Base-by-base conservation (phyloP, 1,140 invertebrate species). In the Drosophila tani region DNA sequence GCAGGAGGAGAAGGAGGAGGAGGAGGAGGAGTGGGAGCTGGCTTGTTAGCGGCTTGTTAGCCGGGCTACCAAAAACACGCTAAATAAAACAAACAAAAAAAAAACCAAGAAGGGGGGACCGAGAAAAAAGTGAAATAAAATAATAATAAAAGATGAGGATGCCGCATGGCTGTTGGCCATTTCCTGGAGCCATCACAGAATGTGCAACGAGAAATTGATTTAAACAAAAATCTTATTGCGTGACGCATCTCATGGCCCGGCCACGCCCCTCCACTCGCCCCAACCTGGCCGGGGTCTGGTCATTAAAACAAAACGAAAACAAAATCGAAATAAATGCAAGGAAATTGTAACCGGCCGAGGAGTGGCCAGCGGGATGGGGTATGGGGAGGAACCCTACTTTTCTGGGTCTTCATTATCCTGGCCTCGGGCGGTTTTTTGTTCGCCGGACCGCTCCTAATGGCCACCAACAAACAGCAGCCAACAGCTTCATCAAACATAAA, bases 401-500 rank as follows among this genome's bases (percentile, higher is more conserved):
- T 57, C 51, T 63, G 67, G 76, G 65, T 82, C 81, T 87, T 83
- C 84, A 87, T 87, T 88, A 88, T 88, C 84, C 84, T 87, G 83
- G 75, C 79, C 68, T 19, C 53, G 53, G 66, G 75, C 76, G n/a
- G 27, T 68, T 77, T 47, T 50, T 46, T 60, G 73, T 62, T 80
- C 38, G 67, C 66, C 66, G 66, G 74, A 66, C 78, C 78, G 74
- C 82, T 80, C 82, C 82, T 85, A 85, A 85, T 87, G 84, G 84
- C 84, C 84, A 87, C 81, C 84, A 87, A 87, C 81, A 87, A 78
- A 78, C 75, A 78, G 75, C 75, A 78, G 75, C 75, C 73, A 85
- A 87, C 84, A 81, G 84, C 84, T 84, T 90, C 85, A 88, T 88
- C 84, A 88, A 79, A 88, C 74, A 78, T 81, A 88, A 88, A 83